Conservation (phyloP, 2,113 vertebrate species). For the Calypte anna region DNA sequence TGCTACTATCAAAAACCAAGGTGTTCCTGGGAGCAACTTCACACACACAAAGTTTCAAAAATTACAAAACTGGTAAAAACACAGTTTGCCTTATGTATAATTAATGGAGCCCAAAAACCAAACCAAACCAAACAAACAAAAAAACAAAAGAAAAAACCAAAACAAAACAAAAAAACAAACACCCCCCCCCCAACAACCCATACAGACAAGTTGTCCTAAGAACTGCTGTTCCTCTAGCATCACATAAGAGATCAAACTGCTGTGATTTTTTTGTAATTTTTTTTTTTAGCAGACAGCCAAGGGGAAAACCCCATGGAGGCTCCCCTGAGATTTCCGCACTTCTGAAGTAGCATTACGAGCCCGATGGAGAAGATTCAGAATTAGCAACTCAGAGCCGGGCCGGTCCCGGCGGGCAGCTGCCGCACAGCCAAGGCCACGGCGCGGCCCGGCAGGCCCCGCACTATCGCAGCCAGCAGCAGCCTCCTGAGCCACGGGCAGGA, state of each 20-base stretch:
- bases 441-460: too few relatives aligned
- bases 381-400: not conserved
- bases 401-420: not conserved
- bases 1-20: not conserved
- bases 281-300: too few relatives aligned
- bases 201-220: fast-evolving
- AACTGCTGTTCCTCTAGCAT: fast-evolving
- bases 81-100: not conserved
- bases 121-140: too few relatives aligned
- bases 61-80: not conserved
- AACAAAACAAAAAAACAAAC: too few relatives aligned
- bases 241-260: not conserved
- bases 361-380: too few relatives aligned
- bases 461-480: not conserved
- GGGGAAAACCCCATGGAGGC: too few relatives aligned
- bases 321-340: fast-evolving
- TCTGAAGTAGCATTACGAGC: not conserved
- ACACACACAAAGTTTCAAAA: too few relatives aligned
- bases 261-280: too few relatives aligned
- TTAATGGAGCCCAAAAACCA: not conserved
- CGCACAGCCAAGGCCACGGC: not conserved
- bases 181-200: too few relatives aligned
- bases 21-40: not conserved
- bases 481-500: too few relatives aligned
- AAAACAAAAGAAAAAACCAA: too few relatives aligned